Evolutionary conservation across 2,888 invertebrate genomes (phyloP).

Genomic region (Sinotaia quadrata): DNA sequence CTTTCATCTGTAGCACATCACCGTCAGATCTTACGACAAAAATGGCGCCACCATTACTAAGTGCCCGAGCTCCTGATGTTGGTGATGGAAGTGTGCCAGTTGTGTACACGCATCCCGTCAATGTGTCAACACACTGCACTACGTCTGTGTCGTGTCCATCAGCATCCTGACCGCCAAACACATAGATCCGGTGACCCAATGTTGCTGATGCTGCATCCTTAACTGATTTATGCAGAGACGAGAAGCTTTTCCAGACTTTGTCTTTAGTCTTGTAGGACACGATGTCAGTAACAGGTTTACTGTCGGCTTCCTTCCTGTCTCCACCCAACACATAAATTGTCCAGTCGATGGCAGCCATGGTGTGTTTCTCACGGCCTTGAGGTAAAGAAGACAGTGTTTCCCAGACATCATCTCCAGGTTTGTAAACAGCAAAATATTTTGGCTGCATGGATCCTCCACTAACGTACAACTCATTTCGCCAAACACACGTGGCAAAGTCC

Average conservation of each 20-base stretch:
- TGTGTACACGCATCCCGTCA: neutral
- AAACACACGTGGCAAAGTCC: constrained; percentile 24
- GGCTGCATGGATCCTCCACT: constrained; percentile 13
- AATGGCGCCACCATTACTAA: neutral
- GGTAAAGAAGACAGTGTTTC: neutral
- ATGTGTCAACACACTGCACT: constrained; percentile 23
- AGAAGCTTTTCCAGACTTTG: neutral
- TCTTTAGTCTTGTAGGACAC: neutral
- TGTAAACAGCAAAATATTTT: constrained; percentile 13
- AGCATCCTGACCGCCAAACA: constrained; percentile 14
- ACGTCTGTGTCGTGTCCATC: neutral
- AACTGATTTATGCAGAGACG: neutral
- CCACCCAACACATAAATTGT: constrained; percentile 26
- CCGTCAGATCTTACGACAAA: constrained; percentile 8
- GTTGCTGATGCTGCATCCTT: constrained; percentile 10
- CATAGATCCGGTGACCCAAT: constrained; percentile 10
- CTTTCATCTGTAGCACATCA: constrained; percentile 5
- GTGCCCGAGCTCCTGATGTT: neutral
- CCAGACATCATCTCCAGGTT: constrained; percentile 20
- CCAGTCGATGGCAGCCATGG: constrained; percentile 19
- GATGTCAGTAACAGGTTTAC: neutral
- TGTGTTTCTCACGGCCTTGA: constrained; percentile 18
- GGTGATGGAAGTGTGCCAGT: constrained; percentile 9
- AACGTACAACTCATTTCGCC: constrained; percentile 21
- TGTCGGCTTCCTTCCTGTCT: neutral